Percentiles rank a stretch among this genome's conserved stretches.
Evolutionary conservation across 2,113 vertebrate genomes (phyloP).

Genomic region (Pandion haliaetus): DNA sequence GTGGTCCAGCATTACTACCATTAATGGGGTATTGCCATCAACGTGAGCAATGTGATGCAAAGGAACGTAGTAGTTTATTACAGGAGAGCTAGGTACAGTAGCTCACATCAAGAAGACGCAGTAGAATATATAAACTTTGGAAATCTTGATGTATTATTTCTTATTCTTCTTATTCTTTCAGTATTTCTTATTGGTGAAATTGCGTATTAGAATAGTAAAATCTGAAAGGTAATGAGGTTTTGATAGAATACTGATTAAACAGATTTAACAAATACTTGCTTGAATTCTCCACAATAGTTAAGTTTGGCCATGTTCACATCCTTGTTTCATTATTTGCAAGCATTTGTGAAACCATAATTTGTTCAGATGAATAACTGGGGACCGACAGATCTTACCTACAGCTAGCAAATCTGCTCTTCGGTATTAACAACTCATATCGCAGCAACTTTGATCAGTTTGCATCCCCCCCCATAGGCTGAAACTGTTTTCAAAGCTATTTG

Average conservation of each 20-base stretch:
- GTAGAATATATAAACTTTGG: not conserved
- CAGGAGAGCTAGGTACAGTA: not conserved
- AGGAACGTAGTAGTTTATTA: not conserved
- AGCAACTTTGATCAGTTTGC: not conserved
- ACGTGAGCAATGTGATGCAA: not conserved
- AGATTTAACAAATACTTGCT: not conserved
- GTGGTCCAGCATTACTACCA: not conserved
- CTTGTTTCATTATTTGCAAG: not conserved
- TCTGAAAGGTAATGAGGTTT: not conserved
- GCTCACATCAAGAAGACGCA: not conserved
- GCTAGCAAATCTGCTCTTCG: not conserved
- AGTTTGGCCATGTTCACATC: not conserved
- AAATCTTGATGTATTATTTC: not conserved
- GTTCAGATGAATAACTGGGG: not conserved
- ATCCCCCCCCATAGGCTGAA: not conserved
- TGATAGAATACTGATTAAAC: not conserved
- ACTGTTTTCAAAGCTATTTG: not conserved
- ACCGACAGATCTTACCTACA: not conserved
- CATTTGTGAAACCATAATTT: not conserved
- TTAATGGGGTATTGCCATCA: not conserved
- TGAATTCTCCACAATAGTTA: not conserved
- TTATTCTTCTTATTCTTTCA: too few relatives aligned
- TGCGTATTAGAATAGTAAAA: not conserved
- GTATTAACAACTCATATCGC: not conserved
- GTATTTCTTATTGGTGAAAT: not conserved